Percentiles rank a stretch among this genome's conserved stretches.
Conservation (phyloP, 1,140 invertebrate species). For the Meloidogyne floridensis region DNA sequence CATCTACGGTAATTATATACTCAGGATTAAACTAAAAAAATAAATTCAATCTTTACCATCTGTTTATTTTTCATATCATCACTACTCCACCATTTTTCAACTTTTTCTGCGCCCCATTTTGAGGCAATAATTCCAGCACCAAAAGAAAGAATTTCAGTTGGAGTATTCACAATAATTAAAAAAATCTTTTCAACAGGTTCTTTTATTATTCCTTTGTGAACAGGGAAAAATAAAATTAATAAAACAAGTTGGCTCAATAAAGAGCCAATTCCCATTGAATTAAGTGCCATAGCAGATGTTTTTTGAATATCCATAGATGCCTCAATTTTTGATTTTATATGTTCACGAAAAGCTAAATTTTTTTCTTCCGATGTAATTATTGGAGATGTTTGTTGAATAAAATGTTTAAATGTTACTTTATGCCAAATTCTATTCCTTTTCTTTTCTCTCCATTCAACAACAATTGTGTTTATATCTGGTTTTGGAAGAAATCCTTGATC, state of each 20-base stretch:
- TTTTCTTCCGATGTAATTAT: too few relatives aligned
- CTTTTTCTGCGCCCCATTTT: background rate
- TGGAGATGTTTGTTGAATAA: background rate
- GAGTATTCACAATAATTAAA: conserved; percentile 22
- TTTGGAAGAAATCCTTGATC: conserved; percentile 19
- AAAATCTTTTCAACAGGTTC: background rate
- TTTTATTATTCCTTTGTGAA: background rate
- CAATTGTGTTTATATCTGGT: background rate
- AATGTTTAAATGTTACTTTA: background rate
- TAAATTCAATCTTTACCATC: background rate
- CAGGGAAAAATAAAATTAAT: background rate
- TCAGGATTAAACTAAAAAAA: too few relatives aligned
- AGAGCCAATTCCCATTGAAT: conserved; percentile 20
- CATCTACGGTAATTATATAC: too few relatives aligned
- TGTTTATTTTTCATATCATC: conserved; percentile 1
- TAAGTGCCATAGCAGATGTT: conserved; percentile 11
- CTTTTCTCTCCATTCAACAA: background rate
- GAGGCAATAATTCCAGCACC: background rate
- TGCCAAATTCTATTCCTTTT: background rate
- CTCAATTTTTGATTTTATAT: background rate
- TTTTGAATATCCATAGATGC: conserved; percentile 7
- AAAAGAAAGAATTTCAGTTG: conserved; percentile 17
- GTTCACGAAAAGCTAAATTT: too few relatives aligned
- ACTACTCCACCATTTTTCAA: conserved; percentile 1
- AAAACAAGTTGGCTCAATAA: background rate